Evolutionary conservation across 64 coral and sea anemone genomes (phyloP), one percentile per base, ranked within the genome.

Genomic region (Platygyra sinensis): DNA sequence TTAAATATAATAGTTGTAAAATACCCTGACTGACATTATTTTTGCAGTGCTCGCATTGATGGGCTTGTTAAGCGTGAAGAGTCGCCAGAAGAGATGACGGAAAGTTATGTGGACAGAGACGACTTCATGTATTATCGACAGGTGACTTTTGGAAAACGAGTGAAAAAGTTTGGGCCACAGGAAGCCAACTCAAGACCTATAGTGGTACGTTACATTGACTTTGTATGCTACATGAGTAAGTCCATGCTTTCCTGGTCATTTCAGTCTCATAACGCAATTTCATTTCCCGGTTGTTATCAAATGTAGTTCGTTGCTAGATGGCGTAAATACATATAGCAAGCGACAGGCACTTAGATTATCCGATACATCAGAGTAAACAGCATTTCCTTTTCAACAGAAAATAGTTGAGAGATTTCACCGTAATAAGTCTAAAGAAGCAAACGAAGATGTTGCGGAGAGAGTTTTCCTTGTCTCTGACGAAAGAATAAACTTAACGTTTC

Each of bases 121-220:
- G 97, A 99, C 59, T 99, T 88, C 65, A 88, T 99, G 51, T 99
- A 95, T 64, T 90, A 93, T 74, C 85, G 94, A 55, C 97, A 95
- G 19, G 91, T 99, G 55, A 95, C 85, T 3, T 99, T 99, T 86
- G 94, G 94, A 25, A 95, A 93, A 30, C 83, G 97, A 28, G 88
- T 93, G 18, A 99, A 99, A 79, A 99, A 95, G 72, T 99, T 99
- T 93, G 97, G 97, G 11, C 97, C 94, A 25, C 97, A 99, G 72
- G 94, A 99, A 7, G 93, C 88, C 39, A 96, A 91, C 33, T 36
- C 83, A 57, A 71, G 95, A 20, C 95, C 95, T 15, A 94, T 96
- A 18, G 25, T 96, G 91, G 95, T 96, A 82, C 76, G 64, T n/a
- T n/a, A 67, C 52, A 5, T 5, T 39, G 38, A 39, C 38, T 39